Base-by-base conservation (phyloP, 2,797 vertebrate genomes). In the Ceryle rudis region DNA sequence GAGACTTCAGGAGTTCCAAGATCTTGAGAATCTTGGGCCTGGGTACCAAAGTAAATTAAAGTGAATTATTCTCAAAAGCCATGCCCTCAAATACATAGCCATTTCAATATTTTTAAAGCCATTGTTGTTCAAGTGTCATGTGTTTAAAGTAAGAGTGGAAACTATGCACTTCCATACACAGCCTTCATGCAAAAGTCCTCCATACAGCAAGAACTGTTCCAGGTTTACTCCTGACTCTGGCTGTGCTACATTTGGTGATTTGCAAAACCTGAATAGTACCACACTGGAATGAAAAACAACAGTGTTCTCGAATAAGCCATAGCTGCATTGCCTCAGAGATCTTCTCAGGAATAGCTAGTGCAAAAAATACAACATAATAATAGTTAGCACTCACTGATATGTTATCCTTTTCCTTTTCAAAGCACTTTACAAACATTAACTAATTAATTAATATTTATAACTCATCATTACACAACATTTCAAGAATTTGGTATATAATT, bases 381-480 rank as follows among this genome's bases (percentile, higher is more conserved):
- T 46, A 89, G 62, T 64, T 84, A 93, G 37, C 35, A 33, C 49
- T 67, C 79, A 81, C 11, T 0, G 2, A 18, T 73, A 14, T 31
- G 31, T 62, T 81, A 64, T 31, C 21, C 33, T 80, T 74, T 58
- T 81, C 65, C n/a, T 84, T 85, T 84, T 89, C 65, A 86, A 72
- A 89, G 44, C 69, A 84, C 44, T 91, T 82, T 87, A 60, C 54
- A 94, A 71, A 66, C 25, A 60, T 78, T 91, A 92, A 54, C 49
- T 84, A 62, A 82, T 90, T 89, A 89, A 89, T 89, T 86, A 88
- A 81, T 86, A 69, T 33, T 64, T 81, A 78, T 92, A 90, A 87
- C 46, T 88, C 77, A 89, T 89, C 58, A 74, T 90, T 77, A 81
- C 61, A 66, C 51, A 71, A 21, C 39, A 35, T 94, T 89, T 78